phyloP scores from a whole-genome alignment of 2,888 invertebrate species.

The Pyrrhia umbra region DNA sequence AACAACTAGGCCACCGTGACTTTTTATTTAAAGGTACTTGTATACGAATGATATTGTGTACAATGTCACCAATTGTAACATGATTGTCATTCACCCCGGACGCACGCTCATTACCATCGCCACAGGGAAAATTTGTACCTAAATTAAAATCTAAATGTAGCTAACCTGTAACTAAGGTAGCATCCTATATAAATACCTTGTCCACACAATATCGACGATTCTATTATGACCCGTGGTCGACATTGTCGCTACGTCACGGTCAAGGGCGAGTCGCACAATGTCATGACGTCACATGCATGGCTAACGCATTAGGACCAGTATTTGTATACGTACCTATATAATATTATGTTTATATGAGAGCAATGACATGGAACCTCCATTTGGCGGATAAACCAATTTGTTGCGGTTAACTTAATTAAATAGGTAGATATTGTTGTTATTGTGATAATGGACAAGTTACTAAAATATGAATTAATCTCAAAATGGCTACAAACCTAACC shows the following conservation, averaged over 20 bases:
- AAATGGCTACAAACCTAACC: too few species aligned
- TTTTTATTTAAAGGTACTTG: not conserved
- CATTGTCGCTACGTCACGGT: conserved; percentile 32
- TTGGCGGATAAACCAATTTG: not conserved
- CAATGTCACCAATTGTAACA: too few species aligned
- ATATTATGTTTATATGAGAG: conserved; percentile 11
- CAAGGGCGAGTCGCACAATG: conserved; percentile 39
- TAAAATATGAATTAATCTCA: too few species aligned
- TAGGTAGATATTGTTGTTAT: too few species aligned
- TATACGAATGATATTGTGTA: not conserved
- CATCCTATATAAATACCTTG: not conserved
- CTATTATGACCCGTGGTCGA: conserved; percentile 2
- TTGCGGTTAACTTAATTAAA: not conserved
- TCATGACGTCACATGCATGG: conserved; percentile 24
- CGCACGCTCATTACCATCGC: not conserved
- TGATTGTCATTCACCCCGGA: not conserved
- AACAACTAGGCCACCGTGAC: too few species aligned
- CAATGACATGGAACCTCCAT: conserved; percentile 17
- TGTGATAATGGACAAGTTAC: too few species aligned
- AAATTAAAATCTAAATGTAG: not conserved
- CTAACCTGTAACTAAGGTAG: too few species aligned
- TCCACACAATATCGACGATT: not conserved
- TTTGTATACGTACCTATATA: conserved; percentile 8
- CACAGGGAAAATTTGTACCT: not conserved
- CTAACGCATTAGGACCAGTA: conserved; percentile 31